Percentiles rank a stretch among this genome's conserved stretches.
Conservation (phyloP, 2,888 invertebrate species). For the Hirtodrosophila confusa region DNA sequence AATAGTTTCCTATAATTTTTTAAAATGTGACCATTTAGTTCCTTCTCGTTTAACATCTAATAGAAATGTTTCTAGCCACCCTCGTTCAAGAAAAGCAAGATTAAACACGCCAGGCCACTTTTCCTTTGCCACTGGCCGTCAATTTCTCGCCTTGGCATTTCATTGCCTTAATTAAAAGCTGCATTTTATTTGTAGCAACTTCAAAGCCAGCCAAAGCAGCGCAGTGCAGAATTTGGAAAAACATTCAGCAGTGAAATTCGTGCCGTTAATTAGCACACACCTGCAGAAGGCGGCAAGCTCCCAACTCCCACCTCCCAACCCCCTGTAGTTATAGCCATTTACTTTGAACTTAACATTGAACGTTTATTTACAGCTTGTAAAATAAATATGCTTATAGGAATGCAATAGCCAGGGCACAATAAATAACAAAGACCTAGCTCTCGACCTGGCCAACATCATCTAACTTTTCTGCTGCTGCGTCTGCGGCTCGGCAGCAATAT, state of each 20-base stretch:
- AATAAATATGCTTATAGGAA: slow-evolving; percentile 76
- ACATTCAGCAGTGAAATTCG: slow-evolving; percentile 64
- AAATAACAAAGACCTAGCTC: slow-evolving; percentile 56
- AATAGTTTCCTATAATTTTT: too few relatives aligned
- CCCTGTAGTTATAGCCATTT: slow-evolving; percentile 2
- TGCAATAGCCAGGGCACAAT: slow-evolving; percentile 51
- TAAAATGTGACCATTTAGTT: too few relatives aligned
- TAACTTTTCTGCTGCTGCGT: slow-evolving; percentile 58
- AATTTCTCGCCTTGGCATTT: slow-evolving; percentile 71
- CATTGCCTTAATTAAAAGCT: slow-evolving; percentile 75
- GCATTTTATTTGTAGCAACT: slow-evolving; percentile 69
- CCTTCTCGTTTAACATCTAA: too few relatives aligned
- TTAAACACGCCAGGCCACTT: slow-evolving; percentile 70
- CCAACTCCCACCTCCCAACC: not conserved
- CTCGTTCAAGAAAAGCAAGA: slow-evolving; percentile 63
- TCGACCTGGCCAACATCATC: slow-evolving; percentile 10
- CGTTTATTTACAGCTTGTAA: slow-evolving; percentile 67
- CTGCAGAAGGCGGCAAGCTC: slow-evolving; percentile 1
- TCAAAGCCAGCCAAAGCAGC: slow-evolving; percentile 49
- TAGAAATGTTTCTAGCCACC: slow-evolving; percentile 23
- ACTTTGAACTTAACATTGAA: slow-evolving; percentile 45
- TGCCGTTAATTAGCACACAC: slow-evolving; percentile 52
- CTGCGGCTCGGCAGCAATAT: slow-evolving; percentile 74
- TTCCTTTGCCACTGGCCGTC: slow-evolving; percentile 55
- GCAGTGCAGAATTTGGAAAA: slow-evolving; percentile 55